These are phyloP conservation scores for Drosophila cyrtoloma DNA, from an alignment of 2,888 invertebrate species.

Conservation along the genomic window DNA sequence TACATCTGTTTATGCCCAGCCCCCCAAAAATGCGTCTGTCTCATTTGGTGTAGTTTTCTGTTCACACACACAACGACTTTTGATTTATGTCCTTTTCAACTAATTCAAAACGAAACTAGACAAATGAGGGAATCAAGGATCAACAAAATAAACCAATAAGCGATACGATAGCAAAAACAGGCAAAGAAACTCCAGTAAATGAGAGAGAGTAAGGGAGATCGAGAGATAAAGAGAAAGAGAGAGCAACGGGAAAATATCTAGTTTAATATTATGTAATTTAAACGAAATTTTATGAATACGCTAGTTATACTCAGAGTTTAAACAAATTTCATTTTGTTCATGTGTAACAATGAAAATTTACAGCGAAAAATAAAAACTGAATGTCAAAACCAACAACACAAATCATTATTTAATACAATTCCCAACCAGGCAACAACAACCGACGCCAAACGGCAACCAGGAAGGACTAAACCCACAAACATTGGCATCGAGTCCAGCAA, in stretches of 20 bases:
- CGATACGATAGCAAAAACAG: conserved; percentile 20
- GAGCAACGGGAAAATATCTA: conserved; percentile 68
- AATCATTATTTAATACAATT: conserved; percentile 9
- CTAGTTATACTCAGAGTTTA: conserved; percentile 71
- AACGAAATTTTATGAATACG: conserved; percentile 75
- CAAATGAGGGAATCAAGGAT: conserved; percentile 63
- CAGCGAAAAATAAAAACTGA: conserved; percentile 74
- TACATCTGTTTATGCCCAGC: background rate
- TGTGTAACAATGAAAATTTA: conserved; percentile 73
- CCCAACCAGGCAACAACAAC: conserved; percentile 19
- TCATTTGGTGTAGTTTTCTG: conserved; percentile 13
- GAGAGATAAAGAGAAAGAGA: background rate
- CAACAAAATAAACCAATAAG: conserved; percentile 36
- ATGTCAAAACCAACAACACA: conserved; percentile 61
- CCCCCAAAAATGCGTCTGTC: conserved; percentile 12
- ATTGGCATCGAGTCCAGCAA: conserved; percentile 13
- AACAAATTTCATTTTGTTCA: conserved; percentile 68
- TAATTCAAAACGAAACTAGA: conserved; percentile 49
- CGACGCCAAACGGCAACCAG: conserved; percentile 36
- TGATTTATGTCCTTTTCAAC: conserved; percentile 18
- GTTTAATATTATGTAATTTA: conserved; percentile 81
- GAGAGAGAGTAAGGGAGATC: conserved; percentile 7
- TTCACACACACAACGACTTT: conserved; percentile 13
- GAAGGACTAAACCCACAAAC: conserved; percentile 47
- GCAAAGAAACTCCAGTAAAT: conserved; percentile 37